phyloP scores from a whole-genome alignment of 2,888 invertebrate species.

The Eumacrocentrus americanus region DNA sequence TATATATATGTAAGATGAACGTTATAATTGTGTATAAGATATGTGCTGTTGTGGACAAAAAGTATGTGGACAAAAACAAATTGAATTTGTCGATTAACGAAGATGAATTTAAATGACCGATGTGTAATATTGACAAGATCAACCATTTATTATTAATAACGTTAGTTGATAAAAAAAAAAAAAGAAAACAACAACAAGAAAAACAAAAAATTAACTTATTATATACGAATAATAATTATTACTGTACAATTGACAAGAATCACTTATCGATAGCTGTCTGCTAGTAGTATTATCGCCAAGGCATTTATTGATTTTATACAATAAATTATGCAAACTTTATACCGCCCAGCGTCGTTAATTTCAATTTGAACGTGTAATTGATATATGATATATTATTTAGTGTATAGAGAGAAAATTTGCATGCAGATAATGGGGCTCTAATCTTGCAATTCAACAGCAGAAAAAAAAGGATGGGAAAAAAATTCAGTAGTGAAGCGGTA shows the following conservation, averaged over 20 bases:
- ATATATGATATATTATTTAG: neutral
- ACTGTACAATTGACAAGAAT: constrained; percentile 41
- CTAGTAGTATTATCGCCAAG: constrained; percentile 43
- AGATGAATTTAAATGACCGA: constrained; percentile 27
- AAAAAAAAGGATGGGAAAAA: too few relatives aligned
- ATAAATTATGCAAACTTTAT: constrained; percentile 42
- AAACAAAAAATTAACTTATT: constrained; percentile 31
- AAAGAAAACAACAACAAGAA: neutral
- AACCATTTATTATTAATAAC: constrained; percentile 24
- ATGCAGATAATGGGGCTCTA: too few relatives aligned
- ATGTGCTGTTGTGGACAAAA: constrained; percentile 13
- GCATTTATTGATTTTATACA: constrained; percentile 45
- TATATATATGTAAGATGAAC: constrained; percentile 33
- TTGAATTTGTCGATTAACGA: constrained; percentile 17
- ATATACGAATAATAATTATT: constrained; percentile 30
- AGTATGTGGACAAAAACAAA: constrained; percentile 14
- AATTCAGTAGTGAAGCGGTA: too few relatives aligned
- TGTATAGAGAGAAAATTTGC: too few relatives aligned
- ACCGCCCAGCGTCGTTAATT: constrained; percentile 1
- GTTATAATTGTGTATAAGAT: constrained; percentile 39
- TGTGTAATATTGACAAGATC: constrained; percentile 32
- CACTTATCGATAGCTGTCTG: constrained; percentile 40
- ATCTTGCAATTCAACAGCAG: too few relatives aligned
- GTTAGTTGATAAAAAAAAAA: constrained; percentile 17
- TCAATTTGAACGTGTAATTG: neutral